phyloP scores from a whole-genome alignment of 2,113 vertebrate species.

The Etia nguti region DNA sequence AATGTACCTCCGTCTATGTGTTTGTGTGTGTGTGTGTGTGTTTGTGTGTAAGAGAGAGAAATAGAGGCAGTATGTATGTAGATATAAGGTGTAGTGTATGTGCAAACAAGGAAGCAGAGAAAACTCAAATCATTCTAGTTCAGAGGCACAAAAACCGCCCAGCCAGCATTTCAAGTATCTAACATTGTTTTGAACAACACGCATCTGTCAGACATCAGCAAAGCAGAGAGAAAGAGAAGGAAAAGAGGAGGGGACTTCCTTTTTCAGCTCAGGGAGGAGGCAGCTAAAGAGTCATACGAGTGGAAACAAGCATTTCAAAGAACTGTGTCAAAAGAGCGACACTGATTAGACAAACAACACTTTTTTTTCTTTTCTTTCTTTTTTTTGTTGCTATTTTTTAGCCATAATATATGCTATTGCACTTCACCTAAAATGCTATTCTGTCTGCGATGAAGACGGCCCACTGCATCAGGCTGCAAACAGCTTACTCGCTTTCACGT shows the following conservation, averaged over 20 bases:
- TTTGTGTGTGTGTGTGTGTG: not conserved
- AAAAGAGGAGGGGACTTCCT: not conserved
- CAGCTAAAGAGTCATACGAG: constrained; percentile 37
- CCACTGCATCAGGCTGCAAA: not conserved
- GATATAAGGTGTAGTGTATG: constrained; percentile 52
- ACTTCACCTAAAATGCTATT: constrained; percentile 13
- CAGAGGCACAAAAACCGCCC: constrained; percentile 63
- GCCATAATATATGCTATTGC: constrained; percentile 29
- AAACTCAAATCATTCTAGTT: constrained; percentile 58
- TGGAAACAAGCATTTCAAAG: constrained; percentile 55
- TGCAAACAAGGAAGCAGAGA: constrained; percentile 62
- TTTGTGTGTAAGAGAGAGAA: constrained; percentile 4
- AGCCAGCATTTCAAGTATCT: constrained; percentile 70
- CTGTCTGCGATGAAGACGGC: not conserved
- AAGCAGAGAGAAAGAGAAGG: constrained; percentile 41
- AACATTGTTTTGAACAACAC: constrained; percentile 59
- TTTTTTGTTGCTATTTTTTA: not conserved
- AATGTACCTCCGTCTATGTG: not conserved
- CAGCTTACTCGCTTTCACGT: constrained; percentile 13
- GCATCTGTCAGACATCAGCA: constrained; percentile 59
- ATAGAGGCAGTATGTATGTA: constrained; percentile 5
- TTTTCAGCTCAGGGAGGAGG: constrained; percentile 16
- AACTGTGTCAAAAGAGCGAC: constrained; percentile 38
- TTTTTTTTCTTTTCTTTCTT: not conserved
- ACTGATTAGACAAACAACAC: constrained; percentile 12